Evolutionary conservation across 2,888 invertebrate genomes (phyloP), one percentile per base, ranked within the genome.

Genomic region (Silvanus unidentatus): DNA sequence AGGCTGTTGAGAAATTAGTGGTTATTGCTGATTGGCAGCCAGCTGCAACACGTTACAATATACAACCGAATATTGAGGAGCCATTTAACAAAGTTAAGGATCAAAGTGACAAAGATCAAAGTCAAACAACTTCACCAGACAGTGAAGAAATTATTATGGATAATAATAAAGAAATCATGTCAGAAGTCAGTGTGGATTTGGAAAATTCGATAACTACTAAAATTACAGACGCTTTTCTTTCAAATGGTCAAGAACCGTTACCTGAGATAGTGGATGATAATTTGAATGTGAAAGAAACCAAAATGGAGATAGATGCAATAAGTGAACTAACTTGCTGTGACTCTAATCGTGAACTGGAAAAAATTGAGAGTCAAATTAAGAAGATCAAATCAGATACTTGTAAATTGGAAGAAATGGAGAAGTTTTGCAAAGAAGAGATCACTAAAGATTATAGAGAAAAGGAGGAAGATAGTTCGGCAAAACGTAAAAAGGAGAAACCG

Each of bases 201-300:
- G 56, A 57, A 12, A 50, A 53, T 35, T 48, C 60, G 12, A 72
- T 71, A 16, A 53, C 52, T 49, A 65, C 63, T 51, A 77, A 76
- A 63, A 75, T 80, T 60, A 67, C 72, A 16, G 81, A 81, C 56
- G 80, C 81, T 1, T 75, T 77, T 59, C 65, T 81, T 40, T 80
- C 80, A 3, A 77, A 75, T 50, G 78, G 76, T 14, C 77, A 77
- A 55, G 81, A 80, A 75, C 75, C 63, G 73, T 79, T n/a, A 28
- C 10, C 46, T n/a, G n/a, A n/a, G n/a, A n/a, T 52, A 10, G 32
- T 49, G 9, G 43, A 72, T 68, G 57, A 40, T n/a, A 57, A 53
- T 45, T 38, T 51, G 13, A 52, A 54, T 29, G 37, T 45, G 6
- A 38, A 49, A 22, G 50, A 43, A 14, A 39, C 40, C 15, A 39